These are phyloP conservation scores for Borostomias antarcticus DNA, from an alignment of 2,797 vertebrate species.

Conservation along the genomic window DNA sequence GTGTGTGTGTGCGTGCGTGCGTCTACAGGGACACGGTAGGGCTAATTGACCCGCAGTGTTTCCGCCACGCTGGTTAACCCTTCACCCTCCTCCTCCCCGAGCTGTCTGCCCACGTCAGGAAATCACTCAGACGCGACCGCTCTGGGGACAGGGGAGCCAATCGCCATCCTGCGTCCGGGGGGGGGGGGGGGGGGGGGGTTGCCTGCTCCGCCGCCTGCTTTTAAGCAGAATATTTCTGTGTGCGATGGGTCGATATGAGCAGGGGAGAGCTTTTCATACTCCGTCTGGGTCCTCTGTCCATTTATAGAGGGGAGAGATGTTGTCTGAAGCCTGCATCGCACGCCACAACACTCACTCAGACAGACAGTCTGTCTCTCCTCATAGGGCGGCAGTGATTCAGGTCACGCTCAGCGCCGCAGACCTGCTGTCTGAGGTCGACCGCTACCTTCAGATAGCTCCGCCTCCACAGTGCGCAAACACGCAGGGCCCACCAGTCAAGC, in stretches of 20 bases:
- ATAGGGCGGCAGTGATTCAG: constrained; percentile 34
- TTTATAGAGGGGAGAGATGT: constrained; percentile 50
- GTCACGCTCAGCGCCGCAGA: constrained; percentile 4
- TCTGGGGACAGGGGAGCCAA: background rate
- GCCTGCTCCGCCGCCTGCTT: constrained; percentile 35
- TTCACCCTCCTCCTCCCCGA: background rate
- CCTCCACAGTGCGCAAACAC: constrained; percentile 31
- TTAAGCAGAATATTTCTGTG: constrained; percentile 42
- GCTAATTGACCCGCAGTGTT: constrained; percentile 2
- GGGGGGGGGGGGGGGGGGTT: too few species aligned
- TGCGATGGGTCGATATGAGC: constrained; percentile 55
- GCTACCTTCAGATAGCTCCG: constrained; percentile 29
- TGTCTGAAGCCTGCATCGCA: constrained; percentile 44
- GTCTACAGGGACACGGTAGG: background rate
- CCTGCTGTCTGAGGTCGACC: constrained; percentile 9
- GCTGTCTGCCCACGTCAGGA: constrained; percentile 33
- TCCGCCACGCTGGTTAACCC: constrained; percentile 36
- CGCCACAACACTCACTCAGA: constrained; percentile 9
- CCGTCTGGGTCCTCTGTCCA: constrained; percentile 42
- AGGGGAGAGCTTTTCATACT: constrained; percentile 51
- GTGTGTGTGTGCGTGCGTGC: constrained; percentile 5
- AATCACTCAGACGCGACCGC: constrained; percentile 23
- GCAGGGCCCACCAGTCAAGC: too few species aligned
- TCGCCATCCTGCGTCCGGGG: too few species aligned
- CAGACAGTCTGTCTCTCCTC: constrained; percentile 8